A percentile compares a stretch with the other conserved stretches of the same genome.
Evolutionary conservation across 2,113 vertebrate genomes (phyloP).

Genomic region (Menura novaehollandiae): DNA sequence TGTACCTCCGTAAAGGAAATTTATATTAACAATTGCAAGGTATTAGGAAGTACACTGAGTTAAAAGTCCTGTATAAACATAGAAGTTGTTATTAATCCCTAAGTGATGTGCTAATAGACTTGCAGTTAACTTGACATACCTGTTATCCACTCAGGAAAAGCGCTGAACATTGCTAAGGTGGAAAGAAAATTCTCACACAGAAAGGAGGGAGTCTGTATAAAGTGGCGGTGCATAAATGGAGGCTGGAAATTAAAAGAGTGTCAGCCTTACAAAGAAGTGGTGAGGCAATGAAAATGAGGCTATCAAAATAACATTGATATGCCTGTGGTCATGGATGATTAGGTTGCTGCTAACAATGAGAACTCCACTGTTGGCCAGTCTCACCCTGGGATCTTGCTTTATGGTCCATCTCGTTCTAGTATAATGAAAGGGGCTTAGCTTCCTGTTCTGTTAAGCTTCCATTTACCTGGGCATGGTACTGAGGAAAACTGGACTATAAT

Average conservation of each 20-base stretch:
- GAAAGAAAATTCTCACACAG: not conserved
- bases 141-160: not conserved
- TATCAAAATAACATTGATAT: not conserved
- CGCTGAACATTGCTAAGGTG: not conserved
- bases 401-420: not conserved
- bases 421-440: not conserved
- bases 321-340: not conserved
- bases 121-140: not conserved
- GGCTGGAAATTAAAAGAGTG: not conserved
- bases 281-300: not conserved
- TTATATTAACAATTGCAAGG: not conserved
- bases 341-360: not conserved
- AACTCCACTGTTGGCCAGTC: not conserved
- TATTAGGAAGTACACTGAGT: not conserved
- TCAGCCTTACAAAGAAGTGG: not conserved
- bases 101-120: not conserved
- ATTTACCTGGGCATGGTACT: not conserved
- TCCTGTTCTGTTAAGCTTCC: not conserved
- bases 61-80: not conserved
- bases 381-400: not conserved
- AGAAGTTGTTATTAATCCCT: not conserved
- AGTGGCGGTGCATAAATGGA: not conserved
- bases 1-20: not conserved
- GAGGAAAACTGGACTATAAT: not conserved
- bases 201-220: not conserved